These are phyloP conservation scores for Willisornis vidua DNA, from an alignment of 2,113 vertebrate species.

Conservation along the genomic window DNA sequence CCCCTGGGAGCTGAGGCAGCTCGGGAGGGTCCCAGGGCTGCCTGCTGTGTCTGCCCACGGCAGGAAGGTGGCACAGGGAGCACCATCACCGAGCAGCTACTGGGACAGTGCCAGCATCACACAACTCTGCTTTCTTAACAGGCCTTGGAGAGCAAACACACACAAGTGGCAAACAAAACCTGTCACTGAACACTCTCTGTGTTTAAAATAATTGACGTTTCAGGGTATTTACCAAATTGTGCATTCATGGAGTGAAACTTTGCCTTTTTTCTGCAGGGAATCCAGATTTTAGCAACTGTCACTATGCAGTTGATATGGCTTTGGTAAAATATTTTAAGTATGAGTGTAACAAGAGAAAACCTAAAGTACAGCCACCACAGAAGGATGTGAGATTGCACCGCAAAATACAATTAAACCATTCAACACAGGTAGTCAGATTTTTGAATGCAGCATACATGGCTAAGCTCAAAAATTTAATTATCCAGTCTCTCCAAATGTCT, in stretches of 20 bases:
- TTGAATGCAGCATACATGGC: background rate
- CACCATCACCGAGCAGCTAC: background rate
- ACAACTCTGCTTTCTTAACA: background rate
- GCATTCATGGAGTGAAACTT: background rate
- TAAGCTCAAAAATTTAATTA: background rate
- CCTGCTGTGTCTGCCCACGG: background rate
- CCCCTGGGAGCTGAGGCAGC: background rate
- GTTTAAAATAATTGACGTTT: background rate
- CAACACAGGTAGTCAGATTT: background rate
- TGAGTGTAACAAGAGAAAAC: background rate
- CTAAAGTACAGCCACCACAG: background rate
- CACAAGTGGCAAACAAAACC: background rate
- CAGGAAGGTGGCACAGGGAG: background rate
- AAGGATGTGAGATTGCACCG: background rate
- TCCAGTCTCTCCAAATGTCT: background rate
- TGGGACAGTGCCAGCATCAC: background rate
- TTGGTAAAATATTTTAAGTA: background rate
- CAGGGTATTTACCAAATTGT: background rate
- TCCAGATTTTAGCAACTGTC: background rate
- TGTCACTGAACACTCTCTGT: background rate
- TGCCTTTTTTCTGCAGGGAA: background rate
- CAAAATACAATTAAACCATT: background rate
- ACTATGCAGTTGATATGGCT: background rate
- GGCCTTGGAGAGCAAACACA: background rate
- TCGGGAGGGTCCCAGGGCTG: background rate